A percentile compares a stretch with the other conserved stretches of the same genome.
Evolutionary conservation across 2,797 vertebrate genomes (phyloP).

Genomic region (Gadopsis marmoratus): DNA sequence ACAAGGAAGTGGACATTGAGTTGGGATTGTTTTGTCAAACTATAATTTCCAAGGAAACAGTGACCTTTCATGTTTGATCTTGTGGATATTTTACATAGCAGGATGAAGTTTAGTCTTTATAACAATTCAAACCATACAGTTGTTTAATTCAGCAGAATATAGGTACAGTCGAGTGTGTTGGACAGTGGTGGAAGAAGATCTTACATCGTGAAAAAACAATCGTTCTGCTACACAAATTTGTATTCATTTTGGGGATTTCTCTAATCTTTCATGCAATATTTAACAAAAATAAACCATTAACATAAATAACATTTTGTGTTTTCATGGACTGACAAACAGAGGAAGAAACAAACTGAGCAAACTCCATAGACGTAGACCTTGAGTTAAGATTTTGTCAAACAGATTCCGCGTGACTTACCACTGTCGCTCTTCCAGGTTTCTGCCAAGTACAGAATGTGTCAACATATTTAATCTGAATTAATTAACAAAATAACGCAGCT

Average conservation of each 20-base stretch:
- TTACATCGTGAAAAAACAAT: no score
- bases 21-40: neutral
- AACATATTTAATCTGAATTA: neutral
- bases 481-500: constrained; percentile 16
- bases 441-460: constrained; percentile 5
- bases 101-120: no score
- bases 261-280: neutral
- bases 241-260: neutral
- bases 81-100: no score
- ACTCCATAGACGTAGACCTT: neutral
- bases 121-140: no score
- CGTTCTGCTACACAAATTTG: neutral
- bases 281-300: no score
- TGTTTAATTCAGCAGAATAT: no score
- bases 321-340: no score
- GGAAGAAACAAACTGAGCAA: neutral
- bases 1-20: neutral
- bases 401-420: neutral
- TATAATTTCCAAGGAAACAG: neutral
- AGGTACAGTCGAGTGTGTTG: no score
- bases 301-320: no score
- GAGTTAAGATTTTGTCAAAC: constrained; percentile 2
- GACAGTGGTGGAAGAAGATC: no score
- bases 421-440: neutral
- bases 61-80: neutral